These are phyloP conservation scores for Acromyrmex heyeri DNA, from an alignment of 1,140 invertebrate genomes.

Conservation along the genomic window DNA sequence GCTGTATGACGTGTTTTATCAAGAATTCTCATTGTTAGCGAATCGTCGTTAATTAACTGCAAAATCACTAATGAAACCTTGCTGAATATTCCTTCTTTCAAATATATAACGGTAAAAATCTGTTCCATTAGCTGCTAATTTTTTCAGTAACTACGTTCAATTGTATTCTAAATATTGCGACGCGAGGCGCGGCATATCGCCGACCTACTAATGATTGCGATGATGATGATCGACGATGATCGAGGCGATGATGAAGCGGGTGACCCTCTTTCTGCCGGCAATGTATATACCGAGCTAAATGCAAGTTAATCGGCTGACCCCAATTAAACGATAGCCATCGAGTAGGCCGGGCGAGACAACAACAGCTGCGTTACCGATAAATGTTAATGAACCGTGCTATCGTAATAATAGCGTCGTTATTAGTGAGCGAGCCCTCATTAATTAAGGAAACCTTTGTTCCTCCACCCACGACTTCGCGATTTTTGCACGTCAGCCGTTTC, in stretches of 20 bases:
- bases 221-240: constrained; percentile 64
- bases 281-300: constrained; percentile 40
- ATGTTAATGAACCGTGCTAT: constrained; percentile 74
- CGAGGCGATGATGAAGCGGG: constrained; percentile 61
- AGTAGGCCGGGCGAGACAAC: constrained; percentile 66
- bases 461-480: constrained; percentile 67
- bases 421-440: constrained; percentile 59
- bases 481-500: constrained; percentile 60
- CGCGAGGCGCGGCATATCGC: constrained; percentile 28
- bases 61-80: not conserved
- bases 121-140: not conserved
- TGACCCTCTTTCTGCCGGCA: constrained; percentile 58
- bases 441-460: constrained; percentile 71
- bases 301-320: constrained; percentile 73
- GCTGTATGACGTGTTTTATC: not conserved
- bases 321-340: constrained; percentile 75
- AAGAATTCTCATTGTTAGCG: not conserved
- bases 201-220: constrained; percentile 52
- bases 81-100: not conserved
- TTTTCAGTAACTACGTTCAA: not conserved
- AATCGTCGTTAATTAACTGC: constrained; percentile 10
- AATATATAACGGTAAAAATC: not conserved
- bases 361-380: constrained; percentile 72
- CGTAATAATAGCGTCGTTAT: constrained; percentile 67
- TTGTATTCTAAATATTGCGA: constrained; percentile 30